A percentile compares a stretch with the other conserved stretches of the same genome.
phyloP scores from a whole-genome alignment of 2,797 vertebrate genomes.

The Lerista edwardsae region DNA sequence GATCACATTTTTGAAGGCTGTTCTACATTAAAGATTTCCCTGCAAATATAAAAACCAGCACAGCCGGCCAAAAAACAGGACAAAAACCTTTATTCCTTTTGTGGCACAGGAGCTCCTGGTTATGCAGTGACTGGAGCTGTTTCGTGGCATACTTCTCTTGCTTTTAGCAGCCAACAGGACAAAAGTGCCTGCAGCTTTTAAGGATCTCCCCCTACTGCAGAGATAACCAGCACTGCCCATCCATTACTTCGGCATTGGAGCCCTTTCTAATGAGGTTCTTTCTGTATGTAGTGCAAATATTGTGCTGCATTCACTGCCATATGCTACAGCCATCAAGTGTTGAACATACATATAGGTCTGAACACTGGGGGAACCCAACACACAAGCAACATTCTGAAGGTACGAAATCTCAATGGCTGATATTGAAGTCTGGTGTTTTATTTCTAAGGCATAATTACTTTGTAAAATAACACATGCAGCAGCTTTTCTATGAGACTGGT shows the following conservation, averaged over 20 bases:
- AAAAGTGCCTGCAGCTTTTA: neutral
- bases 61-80: no score
- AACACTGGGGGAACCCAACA: neutral
- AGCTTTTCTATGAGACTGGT: neutral
- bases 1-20: no score
- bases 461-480: neutral
- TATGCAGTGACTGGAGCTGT: neutral
- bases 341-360: neutral
- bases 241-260: no score
- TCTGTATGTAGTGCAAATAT: no score
- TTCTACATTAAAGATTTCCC: no score
- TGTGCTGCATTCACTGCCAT: neutral
- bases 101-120: neutral
- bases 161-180: neutral
- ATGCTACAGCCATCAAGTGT: neutral
- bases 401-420: neutral
- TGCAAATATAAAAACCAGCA: no score
- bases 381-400: neutral
- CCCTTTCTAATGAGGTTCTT: no score
- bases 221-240: no score
- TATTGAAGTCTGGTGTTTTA: neutral
- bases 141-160: neutral
- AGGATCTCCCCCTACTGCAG: neutral
- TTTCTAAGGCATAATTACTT: slow-evolving; percentile 5
- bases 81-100: neutral